Evolutionary conservation across 2,113 vertebrate species (phyloP).

Genomic region (Euleptes europaea): DNA sequence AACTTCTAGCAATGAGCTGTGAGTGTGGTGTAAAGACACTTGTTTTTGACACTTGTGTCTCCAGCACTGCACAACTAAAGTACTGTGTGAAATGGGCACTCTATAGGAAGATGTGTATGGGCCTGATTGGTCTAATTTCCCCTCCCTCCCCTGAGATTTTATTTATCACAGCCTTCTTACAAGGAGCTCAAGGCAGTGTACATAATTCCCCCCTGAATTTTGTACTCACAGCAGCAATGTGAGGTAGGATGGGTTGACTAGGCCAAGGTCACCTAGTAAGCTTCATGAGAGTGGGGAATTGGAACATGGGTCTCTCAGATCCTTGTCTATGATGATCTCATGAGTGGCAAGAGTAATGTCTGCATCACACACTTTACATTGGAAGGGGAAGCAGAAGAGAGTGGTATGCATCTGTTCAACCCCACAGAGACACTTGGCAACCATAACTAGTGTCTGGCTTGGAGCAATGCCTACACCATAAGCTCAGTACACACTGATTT

Average conservation of each 20-base stretch:
- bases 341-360: no score
- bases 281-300: not conserved
- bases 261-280: not conserved
- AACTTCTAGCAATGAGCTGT: not conserved
- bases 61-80: not conserved
- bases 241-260: not conserved
- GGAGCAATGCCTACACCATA: no score
- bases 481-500: not conserved
- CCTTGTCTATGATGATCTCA: not conserved
- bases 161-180: not conserved
- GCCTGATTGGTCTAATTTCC: not conserved
- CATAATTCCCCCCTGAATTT: not conserved
- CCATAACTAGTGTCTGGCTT: no score
- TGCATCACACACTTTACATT: no score
- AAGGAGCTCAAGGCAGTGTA: no score
- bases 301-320: not conserved
- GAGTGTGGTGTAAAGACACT: not conserved
- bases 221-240: not conserved
- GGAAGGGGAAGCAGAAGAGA: no score
- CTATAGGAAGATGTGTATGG: not conserved
- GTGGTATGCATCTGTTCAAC: no score
- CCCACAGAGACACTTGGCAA: no score
- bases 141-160: not conserved
- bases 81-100: not conserved
- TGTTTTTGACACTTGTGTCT: not conserved